Percentiles rank a stretch among this genome's conserved stretches.
Evolutionary conservation across 1,140 invertebrate species (phyloP).

Genomic region (Zaprionus nigranus): DNA sequence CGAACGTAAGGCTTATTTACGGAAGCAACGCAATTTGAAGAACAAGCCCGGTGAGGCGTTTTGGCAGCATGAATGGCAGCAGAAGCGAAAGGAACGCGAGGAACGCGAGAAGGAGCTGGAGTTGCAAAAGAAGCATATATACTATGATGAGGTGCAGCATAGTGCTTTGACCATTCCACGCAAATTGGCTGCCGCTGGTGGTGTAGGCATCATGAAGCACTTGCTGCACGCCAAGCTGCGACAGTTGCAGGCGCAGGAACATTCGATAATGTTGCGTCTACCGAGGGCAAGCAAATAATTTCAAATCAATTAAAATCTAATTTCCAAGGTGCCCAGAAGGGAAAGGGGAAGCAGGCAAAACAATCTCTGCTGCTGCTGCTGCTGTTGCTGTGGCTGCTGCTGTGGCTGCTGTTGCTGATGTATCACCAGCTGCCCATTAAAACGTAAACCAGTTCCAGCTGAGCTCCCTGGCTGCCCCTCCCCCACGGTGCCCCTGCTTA

Average conservation of each 20-base stretch:
- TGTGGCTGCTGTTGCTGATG: conserved; percentile 22
- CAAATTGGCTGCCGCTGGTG: background rate
- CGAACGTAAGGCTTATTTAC: background rate
- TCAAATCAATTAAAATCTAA: conserved; percentile 11
- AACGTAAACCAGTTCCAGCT: conserved; percentile 56
- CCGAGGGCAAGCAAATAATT: background rate
- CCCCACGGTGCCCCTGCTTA: background rate
- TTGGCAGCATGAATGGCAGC: background rate
- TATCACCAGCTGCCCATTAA: conserved; percentile 52
- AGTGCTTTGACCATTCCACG: background rate
- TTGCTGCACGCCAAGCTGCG: background rate
- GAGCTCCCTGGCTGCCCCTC: background rate
- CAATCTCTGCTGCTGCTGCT: background rate
- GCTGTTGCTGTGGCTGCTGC: background rate
- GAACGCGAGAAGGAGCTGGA: background rate
- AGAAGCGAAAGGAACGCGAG: background rate
- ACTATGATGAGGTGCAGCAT: background rate
- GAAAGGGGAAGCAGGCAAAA: background rate
- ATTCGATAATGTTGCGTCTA: background rate
- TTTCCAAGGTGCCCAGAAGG: conserved; percentile 7
- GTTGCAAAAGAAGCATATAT: background rate
- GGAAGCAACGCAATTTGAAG: background rate
- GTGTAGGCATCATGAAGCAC: background rate
- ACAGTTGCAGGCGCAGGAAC: background rate
- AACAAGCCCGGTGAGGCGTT: background rate